Conservation (phyloP, 2,113 vertebrate species). For the Cercocebus atys region DNA sequence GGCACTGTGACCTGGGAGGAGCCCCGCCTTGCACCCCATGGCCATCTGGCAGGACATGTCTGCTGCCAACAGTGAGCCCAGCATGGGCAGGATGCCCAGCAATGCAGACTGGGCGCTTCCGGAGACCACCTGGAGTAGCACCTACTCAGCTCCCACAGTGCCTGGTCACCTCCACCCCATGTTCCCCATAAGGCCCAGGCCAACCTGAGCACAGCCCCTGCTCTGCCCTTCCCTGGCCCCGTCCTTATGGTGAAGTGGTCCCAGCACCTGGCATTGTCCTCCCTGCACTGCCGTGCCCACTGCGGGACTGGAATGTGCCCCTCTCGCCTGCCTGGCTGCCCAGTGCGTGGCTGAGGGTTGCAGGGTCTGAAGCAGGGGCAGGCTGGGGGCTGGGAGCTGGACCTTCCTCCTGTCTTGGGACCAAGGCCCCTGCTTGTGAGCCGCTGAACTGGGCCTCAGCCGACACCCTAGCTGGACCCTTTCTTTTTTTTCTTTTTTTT, state of each 20-base stretch:
- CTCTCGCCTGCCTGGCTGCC: neutral
- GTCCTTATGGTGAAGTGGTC: neutral
- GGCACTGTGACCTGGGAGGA: too few relatives aligned
- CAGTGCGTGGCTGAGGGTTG: rapidly evolving
- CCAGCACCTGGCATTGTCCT: neutral
- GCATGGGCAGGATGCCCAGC: rapidly evolving
- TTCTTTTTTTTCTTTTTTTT: too few relatives aligned
- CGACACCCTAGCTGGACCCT: too few relatives aligned
- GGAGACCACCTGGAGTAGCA: rapidly evolving
- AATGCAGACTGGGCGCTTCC: rapidly evolving
- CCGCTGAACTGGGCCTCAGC: neutral
- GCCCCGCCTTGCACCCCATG: too few relatives aligned
- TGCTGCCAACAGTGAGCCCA: neutral
- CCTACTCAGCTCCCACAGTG: rapidly evolving
- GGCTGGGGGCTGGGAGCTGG: neutral
- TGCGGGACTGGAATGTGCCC: rapidly evolving
- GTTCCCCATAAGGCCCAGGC: neutral
- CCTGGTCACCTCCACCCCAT: neutral
- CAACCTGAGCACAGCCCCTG: neutral
- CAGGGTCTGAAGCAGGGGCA: rapidly evolving
- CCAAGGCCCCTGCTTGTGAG: neutral
- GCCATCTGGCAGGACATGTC: too few relatives aligned
- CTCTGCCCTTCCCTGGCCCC: neutral
- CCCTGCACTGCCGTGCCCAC: rapidly evolving
- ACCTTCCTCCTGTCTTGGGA: neutral